phyloP scores from a whole-genome alignment of 53 echinoderm and acorn worm genomes.

The Astropecten irregularis region DNA sequence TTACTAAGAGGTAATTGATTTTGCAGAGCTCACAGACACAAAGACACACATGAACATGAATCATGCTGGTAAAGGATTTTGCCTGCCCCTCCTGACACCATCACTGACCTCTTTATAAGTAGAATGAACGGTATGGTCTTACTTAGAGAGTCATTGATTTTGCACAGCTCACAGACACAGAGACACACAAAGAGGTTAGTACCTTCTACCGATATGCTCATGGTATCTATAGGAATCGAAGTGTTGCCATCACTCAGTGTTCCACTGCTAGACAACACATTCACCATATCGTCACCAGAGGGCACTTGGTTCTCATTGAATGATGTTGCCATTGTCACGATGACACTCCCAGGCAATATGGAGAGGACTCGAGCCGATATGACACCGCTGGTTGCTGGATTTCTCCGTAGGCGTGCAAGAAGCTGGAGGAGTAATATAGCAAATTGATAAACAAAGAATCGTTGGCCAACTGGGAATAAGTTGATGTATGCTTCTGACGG shows the following conservation, averaged over 20 bases:
- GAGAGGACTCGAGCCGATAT: not conserved
- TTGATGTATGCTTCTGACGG: no score
- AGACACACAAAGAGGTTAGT: no score
- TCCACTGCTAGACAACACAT: not conserved
- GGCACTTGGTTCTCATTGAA: not conserved
- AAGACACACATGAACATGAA: not conserved
- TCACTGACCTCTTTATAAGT: no score
- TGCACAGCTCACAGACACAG: no score
- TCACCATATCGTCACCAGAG: not conserved
- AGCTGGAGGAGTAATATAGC: not conserved
- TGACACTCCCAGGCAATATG: not conserved
- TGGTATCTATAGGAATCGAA: not conserved
- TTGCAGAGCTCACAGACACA: not conserved
- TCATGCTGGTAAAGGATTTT: not conserved
- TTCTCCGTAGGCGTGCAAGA: not conserved
- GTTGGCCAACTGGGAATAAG: no score
- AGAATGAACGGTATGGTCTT: no score
- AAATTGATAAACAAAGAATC: not conserved
- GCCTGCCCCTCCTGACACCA: no score
- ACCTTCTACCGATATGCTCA: not conserved
- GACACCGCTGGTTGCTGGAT: not conserved
- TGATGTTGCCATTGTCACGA: not conserved
- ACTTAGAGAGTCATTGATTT: no score
- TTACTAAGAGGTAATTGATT: no score
- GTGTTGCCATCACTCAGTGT: not conserved